Evolutionary conservation across 2,888 invertebrate genomes (phyloP).

Genomic region (Tipula confusa): DNA sequence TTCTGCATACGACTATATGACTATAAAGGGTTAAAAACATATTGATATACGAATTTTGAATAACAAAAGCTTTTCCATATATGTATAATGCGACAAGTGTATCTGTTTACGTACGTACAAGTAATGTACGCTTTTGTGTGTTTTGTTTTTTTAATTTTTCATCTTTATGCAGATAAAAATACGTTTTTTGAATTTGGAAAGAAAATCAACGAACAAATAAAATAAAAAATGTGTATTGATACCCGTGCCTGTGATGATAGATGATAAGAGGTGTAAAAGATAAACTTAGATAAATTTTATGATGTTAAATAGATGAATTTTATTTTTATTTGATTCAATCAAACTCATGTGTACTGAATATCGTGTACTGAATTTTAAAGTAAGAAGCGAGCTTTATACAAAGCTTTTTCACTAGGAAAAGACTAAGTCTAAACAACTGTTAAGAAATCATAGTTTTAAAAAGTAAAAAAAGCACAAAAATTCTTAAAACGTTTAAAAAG

Average conservation of each 20-base stretch:
- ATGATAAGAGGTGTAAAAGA: conserved; percentile 8
- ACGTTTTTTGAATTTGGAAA: neutral
- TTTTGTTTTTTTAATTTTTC: neutral
- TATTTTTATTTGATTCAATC: too few relatives aligned
- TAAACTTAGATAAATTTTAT: neutral
- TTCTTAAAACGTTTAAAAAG: too few relatives aligned
- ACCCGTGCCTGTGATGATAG: neutral
- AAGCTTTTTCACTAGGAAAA: too few relatives aligned
- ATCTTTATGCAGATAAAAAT: neutral
- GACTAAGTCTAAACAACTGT: too few relatives aligned
- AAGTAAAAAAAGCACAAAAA: too few relatives aligned
- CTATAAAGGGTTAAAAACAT: neutral
- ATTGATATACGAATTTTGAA: neutral
- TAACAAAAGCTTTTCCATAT: neutral
- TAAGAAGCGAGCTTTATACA: too few relatives aligned
- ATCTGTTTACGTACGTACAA: neutral
- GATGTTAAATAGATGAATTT: too few relatives aligned
- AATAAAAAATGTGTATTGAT: neutral
- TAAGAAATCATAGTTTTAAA: too few relatives aligned
- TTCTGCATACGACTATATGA: neutral
- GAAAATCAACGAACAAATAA: neutral
- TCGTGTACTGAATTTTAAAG: too few relatives aligned
- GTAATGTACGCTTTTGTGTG: neutral
- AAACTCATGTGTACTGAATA: too few relatives aligned
- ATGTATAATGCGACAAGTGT: neutral